Evolutionary conservation across 2,113 vertebrate genomes (phyloP), one percentile per base, ranked within the genome.

Genomic region (Ceratotherium simum): DNA sequence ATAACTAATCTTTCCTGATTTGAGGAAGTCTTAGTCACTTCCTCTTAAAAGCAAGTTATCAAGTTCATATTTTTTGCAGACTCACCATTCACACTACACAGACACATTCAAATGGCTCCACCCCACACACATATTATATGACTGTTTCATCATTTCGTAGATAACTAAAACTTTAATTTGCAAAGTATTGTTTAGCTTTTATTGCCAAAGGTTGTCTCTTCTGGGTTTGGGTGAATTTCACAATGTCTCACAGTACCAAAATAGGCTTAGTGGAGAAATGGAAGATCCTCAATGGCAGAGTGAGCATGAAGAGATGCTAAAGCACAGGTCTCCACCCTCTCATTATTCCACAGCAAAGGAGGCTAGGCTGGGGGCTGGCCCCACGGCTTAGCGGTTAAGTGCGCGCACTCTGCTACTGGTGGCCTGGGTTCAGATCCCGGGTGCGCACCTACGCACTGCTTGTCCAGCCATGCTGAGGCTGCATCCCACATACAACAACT

Each of bases 291-390:
- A 75, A 4, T 46, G 27, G 5, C 8, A 21, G 7, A 81, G 2
- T 20, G 11, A 89, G 23, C 14, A 78, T 18, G 33, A 65, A 58
- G 36, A 91, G 1, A 81, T 8, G 25, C 8, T n/a, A 51, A 88
- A 14, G 10, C 23, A 17, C 42, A 91, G 8, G 17, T n/a, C 6
- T 16, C 21, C 4, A 23, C 0, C 7, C 3, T 42, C 8, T 0
- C 8, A 25, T 31, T 73, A 70, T 18, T 64, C 17, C 33, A 42
- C 23, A 84, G 8, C 11, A 84, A 58, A 69, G 3, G 16, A 70
- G 4, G 10, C 3, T 31, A 4, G 3, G 14, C 3, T 1, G 29
- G 33, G 25, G 3, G n/a, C n/a, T n/a, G n/a, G n/a, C n/a, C n/a
- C n/a, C n/a, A n/a, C n/a, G n/a, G n/a, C n/a, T n/a, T n/a, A n/a